These are phyloP conservation scores for Leuciscus waleckii DNA, from an alignment of 2,797 vertebrate genomes.

Conservation along the genomic window DNA sequence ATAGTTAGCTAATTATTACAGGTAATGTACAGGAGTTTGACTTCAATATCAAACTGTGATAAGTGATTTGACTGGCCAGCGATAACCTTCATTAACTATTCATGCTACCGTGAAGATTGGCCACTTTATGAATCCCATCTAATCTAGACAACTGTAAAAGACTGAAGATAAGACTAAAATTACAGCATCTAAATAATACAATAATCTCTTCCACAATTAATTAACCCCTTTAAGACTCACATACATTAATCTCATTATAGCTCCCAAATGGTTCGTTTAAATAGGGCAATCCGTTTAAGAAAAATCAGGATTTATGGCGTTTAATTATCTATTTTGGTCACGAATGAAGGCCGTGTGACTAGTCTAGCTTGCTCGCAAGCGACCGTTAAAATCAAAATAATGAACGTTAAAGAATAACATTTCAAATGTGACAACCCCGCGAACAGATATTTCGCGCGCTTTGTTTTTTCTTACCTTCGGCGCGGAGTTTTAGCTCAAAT, in stretches of 20 bases:
- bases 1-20: neutral
- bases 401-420: neutral
- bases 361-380: neutral
- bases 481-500: slow-evolving; percentile 16
- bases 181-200: slow-evolving; percentile 27
- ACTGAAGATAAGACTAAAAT: slow-evolving; percentile 22
- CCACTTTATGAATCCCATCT: slow-evolving; percentile 31
- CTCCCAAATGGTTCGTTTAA: neutral
- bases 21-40: neutral
- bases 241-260: slow-evolving; percentile 2
- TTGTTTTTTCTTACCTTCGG: neutral
- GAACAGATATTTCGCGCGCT: neutral
- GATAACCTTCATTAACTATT: slow-evolving; percentile 37
- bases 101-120: slow-evolving; percentile 17
- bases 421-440: neutral
- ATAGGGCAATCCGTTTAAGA: neutral
- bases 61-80: slow-evolving; percentile 24
- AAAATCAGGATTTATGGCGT: neutral
- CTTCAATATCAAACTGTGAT: neutral
- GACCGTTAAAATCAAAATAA: neutral
- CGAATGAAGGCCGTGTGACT: slow-evolving; percentile 27
- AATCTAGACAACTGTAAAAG: slow-evolving; percentile 30
- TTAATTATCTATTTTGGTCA: slow-evolving; percentile 23
- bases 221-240: neutral
- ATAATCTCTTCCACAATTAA: slow-evolving; percentile 6